These are phyloP conservation scores for Platycnemis pennipes DNA, from an alignment of 2,888 invertebrate species.

Conservation along the genomic window DNA sequence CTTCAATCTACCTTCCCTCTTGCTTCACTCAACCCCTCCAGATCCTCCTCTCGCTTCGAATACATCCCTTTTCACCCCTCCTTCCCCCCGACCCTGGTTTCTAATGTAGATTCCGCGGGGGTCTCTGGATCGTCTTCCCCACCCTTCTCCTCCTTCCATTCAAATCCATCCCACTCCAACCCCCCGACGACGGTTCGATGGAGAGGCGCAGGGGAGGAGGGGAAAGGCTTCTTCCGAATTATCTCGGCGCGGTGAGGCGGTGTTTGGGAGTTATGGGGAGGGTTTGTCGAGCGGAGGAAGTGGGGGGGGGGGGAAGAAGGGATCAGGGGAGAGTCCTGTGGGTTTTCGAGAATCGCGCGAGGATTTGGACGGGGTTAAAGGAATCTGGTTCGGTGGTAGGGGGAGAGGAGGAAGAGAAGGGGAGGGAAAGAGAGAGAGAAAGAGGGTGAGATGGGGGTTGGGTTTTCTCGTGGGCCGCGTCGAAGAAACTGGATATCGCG, in stretches of 20 bases:
- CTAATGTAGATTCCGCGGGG: slow-evolving; percentile 14
- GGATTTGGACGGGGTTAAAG: background rate
- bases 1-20: background rate
- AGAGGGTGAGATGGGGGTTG: too few relatives aligned
- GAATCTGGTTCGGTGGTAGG: background rate
- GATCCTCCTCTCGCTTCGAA: background rate
- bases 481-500: slow-evolving; percentile 20
- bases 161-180: background rate
- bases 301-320: background rate
- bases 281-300: background rate
- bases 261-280: background rate
- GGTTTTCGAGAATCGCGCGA: background rate
- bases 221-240: background rate
- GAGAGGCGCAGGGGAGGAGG: background rate
- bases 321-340: too few relatives aligned
- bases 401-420: background rate
- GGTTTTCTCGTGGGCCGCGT: background rate
- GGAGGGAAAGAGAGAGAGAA: background rate
- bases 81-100: background rate
- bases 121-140: background rate
- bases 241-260: background rate
- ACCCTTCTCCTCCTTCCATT: background rate
- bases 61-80: background rate
- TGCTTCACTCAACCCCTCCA: background rate
- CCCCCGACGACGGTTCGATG: background rate